These are phyloP conservation scores for Drosophila silvestris DNA, from an alignment of 2,888 invertebrate genomes.

Conservation along the genomic window DNA sequence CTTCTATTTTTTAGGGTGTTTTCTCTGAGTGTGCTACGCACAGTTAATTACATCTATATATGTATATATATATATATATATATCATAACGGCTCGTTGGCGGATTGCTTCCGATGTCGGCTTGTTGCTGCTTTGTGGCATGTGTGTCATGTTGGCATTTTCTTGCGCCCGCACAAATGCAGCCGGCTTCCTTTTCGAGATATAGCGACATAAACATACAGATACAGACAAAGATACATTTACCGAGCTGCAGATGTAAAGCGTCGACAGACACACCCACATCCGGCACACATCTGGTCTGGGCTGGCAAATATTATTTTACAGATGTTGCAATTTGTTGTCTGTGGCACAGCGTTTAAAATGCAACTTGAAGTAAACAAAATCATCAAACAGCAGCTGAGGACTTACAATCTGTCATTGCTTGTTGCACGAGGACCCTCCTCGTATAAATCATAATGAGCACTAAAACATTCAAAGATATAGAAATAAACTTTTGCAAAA, in stretches of 20 bases:
- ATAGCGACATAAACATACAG: neutral
- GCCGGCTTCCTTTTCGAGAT: neutral
- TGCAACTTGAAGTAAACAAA: neutral
- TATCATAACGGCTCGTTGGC: neutral
- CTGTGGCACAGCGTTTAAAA: neutral
- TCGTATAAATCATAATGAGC: neutral
- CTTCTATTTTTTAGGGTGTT: neutral
- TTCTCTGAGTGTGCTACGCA: slow-evolving; percentile 1
- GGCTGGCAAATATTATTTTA: neutral
- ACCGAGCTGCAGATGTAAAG: neutral
- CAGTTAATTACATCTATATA: slow-evolving; percentile 20
- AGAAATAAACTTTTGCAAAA: neutral
- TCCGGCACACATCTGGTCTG: slow-evolving; percentile 1
- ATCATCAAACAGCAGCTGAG: neutral
- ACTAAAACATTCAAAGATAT: neutral
- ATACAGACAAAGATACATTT: neutral
- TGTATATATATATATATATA: neutral
- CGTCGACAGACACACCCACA: neutral
- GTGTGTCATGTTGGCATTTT: slow-evolving; percentile 16
- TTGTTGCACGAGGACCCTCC: neutral
- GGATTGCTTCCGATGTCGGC: slow-evolving; percentile 38
- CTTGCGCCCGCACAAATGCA: slow-evolving; percentile 21
- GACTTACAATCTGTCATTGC: neutral
- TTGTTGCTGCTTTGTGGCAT: slow-evolving; percentile 15
- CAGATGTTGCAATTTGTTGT: neutral